These are phyloP conservation scores for Ursus arctos DNA, from an alignment of 2,113 vertebrate genomes.

Conservation along the genomic window DNA sequence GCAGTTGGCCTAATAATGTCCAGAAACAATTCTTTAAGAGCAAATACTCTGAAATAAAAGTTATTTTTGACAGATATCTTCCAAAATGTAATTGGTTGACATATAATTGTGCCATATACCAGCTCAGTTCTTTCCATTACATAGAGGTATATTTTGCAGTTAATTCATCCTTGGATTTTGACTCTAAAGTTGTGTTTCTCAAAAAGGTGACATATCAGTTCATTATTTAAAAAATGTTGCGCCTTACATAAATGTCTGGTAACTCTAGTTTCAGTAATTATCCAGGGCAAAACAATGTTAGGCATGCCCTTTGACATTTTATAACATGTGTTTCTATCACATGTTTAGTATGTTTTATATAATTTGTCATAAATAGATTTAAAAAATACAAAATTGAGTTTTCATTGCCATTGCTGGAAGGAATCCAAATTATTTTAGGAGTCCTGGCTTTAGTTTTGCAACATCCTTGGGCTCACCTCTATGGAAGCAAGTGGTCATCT, in stretches of 20 bases:
- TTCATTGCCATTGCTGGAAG: background rate
- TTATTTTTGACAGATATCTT: slow-evolving; percentile 7
- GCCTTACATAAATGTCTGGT: background rate
- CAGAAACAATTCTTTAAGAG: background rate
- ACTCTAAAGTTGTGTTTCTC: background rate
- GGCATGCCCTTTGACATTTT: background rate
- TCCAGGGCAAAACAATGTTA: background rate
- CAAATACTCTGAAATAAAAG: background rate
- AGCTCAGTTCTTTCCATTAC: background rate
- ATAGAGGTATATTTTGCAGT: background rate
- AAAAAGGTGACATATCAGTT: background rate
- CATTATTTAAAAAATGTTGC: background rate
- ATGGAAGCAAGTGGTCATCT: background rate
- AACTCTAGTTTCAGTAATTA: background rate
- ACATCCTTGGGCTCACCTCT: background rate
- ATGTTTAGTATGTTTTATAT: background rate
- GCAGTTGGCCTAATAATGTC: background rate
- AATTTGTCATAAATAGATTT: background rate
- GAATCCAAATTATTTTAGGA: background rate
- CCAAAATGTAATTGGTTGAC: background rate
- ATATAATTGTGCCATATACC: background rate
- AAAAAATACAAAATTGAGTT: background rate
- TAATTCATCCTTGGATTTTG: background rate
- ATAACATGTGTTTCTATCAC: background rate
- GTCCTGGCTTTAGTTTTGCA: background rate